Base-by-base conservation (phyloP, 2,888 invertebrate genomes). In the Latrodectus hesperus region DNA sequence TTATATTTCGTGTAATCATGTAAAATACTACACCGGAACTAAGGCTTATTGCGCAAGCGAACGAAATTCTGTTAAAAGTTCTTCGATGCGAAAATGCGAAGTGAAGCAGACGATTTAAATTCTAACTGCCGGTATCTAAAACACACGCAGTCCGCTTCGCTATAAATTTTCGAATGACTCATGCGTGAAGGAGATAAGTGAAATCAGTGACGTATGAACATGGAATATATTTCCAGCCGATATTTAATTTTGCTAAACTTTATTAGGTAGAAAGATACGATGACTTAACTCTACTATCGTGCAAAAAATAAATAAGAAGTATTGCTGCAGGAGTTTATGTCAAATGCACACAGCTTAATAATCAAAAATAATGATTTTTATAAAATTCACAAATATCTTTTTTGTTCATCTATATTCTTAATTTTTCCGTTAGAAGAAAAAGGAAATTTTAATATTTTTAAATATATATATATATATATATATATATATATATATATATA, bases 191-290 rank as follows among this genome's bases (percentile, higher is more conserved):
- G 67, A 77, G 68, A 26, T 67, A 51, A 68, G 53, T 26, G 26
- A 68, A 68, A 22, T 14, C 77, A 77, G 11, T 65, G 51, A 52
- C 10, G 52, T 67, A 67, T 68, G 53, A 77, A 77, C 51, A 22
- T 9, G 22, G n/a, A 65, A 77, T 77, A 77, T 67, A 65, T 17
- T 53, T 53, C 73, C 53, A 74, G 12, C 73, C 22, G 10, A 14
- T 49, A 17, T 53, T 67, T 52, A 67, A 77, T 51, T 77, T 77
- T 65, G 67, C 67, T 67, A 77, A 68, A 77, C 53, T 77, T 77
- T 77, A 77, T 77, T 68, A 65, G 51, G 51, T 51, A 77, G 77
- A 77, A 77, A 77, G 77, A 77, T 77, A 77, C 16, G 55, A 11
- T 55, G 55, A 55, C 16, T n/a, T n/a, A n/a, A n/a, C n/a, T n/a